These are phyloP conservation scores for Indicator indicator DNA, from an alignment of 2,113 vertebrate species.

Conservation along the genomic window DNA sequence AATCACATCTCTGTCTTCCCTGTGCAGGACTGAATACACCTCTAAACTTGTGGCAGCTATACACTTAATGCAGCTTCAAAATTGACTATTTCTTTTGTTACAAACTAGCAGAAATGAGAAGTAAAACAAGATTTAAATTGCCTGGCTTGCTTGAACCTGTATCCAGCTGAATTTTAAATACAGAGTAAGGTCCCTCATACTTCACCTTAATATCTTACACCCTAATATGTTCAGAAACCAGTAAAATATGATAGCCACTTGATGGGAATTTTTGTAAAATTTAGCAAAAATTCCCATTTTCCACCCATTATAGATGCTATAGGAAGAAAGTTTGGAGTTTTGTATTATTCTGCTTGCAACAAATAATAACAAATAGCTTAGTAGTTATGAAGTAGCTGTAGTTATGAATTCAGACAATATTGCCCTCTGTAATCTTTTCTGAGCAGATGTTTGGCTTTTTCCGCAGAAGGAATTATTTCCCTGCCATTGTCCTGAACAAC, in stretches of 20 bases:
- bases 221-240: not conserved
- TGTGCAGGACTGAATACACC: not conserved
- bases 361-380: not conserved
- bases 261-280: not conserved
- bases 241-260: not conserved
- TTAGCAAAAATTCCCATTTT: rapidly evolving
- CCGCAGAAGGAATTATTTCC: not conserved
- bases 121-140: not conserved
- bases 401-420: not conserved
- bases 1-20: slow-evolving; percentile 49
- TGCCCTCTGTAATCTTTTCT: not conserved
- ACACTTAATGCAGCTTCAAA: not conserved
- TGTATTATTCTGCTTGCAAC: not conserved
- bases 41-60: not conserved
- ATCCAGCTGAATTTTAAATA: not conserved
- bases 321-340: not conserved
- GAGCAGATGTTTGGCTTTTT: not conserved
- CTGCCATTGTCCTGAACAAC: not conserved
- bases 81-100: not conserved
- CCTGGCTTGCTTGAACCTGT: not conserved
- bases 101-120: not conserved
- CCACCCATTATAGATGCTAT: not conserved
- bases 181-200: not conserved
- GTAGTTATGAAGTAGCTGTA: not conserved
- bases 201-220: not conserved